phyloP scores from a whole-genome alignment of 2,888 invertebrate genomes.

The Dynastes maya region DNA sequence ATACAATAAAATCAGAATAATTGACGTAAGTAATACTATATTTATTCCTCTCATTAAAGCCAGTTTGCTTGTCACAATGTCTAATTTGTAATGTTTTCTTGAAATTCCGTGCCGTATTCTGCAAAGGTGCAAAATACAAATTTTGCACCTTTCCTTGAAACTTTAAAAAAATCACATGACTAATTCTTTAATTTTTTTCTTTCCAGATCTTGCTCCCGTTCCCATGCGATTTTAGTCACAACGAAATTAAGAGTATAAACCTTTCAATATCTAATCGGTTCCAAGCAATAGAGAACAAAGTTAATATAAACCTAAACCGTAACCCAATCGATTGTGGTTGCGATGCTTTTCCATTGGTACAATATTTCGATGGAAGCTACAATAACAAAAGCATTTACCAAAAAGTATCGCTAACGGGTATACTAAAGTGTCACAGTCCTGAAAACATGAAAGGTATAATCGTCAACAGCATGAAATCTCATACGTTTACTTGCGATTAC shows the following conservation, averaged over 20 bases:
- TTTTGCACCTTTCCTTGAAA: too few species aligned
- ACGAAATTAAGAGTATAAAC: not conserved
- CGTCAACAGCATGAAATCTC: not conserved
- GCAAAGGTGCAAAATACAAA: too few species aligned
- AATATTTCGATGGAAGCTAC: slow-evolving; percentile 7
- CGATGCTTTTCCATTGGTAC: not conserved
- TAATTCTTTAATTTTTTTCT: too few species aligned
- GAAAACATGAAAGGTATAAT: not conserved
- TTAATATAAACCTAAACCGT: not conserved
- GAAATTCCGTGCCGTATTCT: too few species aligned
- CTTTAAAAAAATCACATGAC: not conserved
- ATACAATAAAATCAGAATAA: slow-evolving; percentile 6
- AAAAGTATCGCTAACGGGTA: not conserved
- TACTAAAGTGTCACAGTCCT: not conserved
- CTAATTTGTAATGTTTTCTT: too few species aligned
- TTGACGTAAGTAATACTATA: not conserved
- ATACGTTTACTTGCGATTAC: not conserved
- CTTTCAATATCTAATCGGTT: not conserved
- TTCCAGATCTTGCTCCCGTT: too few species aligned
- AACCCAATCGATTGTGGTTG: slow-evolving; percentile 5
- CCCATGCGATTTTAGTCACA: not conserved
- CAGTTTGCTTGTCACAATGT: too few species aligned
- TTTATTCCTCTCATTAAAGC: too few species aligned
- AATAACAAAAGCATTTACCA: not conserved
- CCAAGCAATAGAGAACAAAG: not conserved